These are phyloP conservation scores for Dascyllus trimaculatus DNA, from an alignment of 2,113 vertebrate species.

Conservation along the genomic window DNA sequence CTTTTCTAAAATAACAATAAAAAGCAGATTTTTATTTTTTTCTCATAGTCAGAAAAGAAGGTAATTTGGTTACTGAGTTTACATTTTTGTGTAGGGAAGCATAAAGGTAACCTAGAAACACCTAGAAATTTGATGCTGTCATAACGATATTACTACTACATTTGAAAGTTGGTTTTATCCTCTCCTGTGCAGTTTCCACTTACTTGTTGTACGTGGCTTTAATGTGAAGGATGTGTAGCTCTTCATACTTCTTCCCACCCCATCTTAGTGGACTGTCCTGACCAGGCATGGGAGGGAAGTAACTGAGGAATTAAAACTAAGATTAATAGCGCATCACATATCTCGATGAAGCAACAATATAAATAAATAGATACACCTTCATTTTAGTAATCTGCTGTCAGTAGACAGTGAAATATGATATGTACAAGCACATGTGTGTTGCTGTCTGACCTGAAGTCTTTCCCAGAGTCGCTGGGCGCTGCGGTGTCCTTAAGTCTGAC, in stretches of 20 bases:
- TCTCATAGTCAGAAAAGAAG: too few relatives aligned
- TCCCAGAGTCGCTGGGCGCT: background rate
- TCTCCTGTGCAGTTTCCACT: conserved; percentile 60
- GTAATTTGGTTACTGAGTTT: too few relatives aligned
- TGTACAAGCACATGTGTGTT: background rate
- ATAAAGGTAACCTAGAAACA: background rate
- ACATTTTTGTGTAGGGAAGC: background rate
- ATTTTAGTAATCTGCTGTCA: too few relatives aligned
- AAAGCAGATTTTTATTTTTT: too few relatives aligned
- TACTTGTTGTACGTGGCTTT: conserved; percentile 99
- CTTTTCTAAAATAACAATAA: too few relatives aligned
- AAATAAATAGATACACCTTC: too few relatives aligned
- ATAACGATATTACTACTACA: background rate
- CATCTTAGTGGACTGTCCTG: conserved; percentile 87
- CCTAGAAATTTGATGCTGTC: background rate
- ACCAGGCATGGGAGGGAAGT: conserved; percentile 86
- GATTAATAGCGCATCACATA: background rate
- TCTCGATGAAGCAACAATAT: background rate
- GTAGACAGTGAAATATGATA: too few relatives aligned
- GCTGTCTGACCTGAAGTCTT: conserved; percentile 76
- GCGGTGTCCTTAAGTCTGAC: conserved; percentile 58
- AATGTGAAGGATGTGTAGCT: conserved; percentile 91
- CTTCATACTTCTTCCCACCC: conserved; percentile 91
- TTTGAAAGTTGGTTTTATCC: too few relatives aligned
- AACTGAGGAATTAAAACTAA: conserved; percentile 73